These are phyloP conservation scores for Rhineura floridana DNA, from an alignment of 2,113 vertebrate species.

Conservation along the genomic window DNA sequence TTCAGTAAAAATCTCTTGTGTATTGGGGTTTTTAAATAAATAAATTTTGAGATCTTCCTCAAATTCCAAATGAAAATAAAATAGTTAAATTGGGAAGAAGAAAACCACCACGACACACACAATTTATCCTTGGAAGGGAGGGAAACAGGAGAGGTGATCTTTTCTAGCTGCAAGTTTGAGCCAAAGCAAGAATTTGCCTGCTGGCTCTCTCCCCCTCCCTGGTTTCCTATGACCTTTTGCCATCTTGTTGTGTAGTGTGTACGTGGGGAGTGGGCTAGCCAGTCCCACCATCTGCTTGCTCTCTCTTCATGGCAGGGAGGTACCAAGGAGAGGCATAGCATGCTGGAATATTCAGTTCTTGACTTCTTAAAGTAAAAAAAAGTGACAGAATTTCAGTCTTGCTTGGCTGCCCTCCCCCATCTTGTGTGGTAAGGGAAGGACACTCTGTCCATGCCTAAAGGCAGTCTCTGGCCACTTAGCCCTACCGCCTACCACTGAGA, in stretches of 20 bases:
- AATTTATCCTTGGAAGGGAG: background rate
- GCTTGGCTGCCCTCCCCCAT: background rate
- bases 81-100: background rate
- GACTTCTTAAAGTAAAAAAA: background rate
- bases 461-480: background rate
- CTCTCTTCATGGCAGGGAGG: no score
- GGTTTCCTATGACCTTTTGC: background rate
- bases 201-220: background rate
- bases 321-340: background rate
- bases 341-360: background rate
- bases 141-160: background rate
- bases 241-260: background rate
- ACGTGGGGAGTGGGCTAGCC: background rate
- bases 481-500: background rate
- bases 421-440: background rate
- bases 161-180: background rate
- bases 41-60: background rate
- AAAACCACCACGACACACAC: no score
- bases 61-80: background rate
- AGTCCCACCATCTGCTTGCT: no score
- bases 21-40: no score
- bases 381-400: no score
- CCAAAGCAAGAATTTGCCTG: background rate
- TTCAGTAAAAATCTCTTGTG: background rate
- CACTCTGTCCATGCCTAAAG: background rate